These are phyloP conservation scores for Pedetes capensis DNA, from an alignment of 2,113 vertebrate genomes.

Conservation along the genomic window DNA sequence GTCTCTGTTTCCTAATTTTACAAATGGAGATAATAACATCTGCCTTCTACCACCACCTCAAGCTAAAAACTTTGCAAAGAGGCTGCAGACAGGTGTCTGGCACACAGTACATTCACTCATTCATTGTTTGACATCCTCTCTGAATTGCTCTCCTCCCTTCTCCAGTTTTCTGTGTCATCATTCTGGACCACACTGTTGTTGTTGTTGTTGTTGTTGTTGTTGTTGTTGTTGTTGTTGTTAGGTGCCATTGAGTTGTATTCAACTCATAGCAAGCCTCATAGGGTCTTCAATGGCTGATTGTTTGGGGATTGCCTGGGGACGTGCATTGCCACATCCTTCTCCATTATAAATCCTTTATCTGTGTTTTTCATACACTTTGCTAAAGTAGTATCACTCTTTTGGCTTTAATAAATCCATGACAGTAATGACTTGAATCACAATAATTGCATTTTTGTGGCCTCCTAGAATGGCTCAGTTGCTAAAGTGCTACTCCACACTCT, in stretches of 20 bases:
- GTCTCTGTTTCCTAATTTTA: not conserved
- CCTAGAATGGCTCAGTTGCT: too few relatives aligned
- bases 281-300: too few relatives aligned
- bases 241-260: too few relatives aligned
- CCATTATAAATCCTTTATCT: not conserved
- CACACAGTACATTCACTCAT: too few relatives aligned
- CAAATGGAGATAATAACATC: not conserved
- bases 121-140: not conserved
- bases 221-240: too few relatives aligned
- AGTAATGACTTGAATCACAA: not conserved
- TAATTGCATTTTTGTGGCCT: not conserved
- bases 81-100: not conserved
- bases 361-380: not conserved
- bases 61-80: not conserved
- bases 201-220: too few relatives aligned
- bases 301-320: too few relatives aligned
- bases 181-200: not conserved
- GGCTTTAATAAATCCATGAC: not conserved
- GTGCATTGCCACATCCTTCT: too few relatives aligned
- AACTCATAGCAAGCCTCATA: too few relatives aligned
- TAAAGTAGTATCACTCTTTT: too few relatives aligned
- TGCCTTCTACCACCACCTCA: not conserved
- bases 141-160: fast-evolving
- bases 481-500: too few relatives aligned
- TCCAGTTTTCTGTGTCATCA: not conserved